Percentiles rank a stretch among this genome's conserved stretches.
These are phyloP conservation scores for Mylabris sibirica DNA, from an alignment of 2,888 invertebrate species.

Conservation along the genomic window DNA sequence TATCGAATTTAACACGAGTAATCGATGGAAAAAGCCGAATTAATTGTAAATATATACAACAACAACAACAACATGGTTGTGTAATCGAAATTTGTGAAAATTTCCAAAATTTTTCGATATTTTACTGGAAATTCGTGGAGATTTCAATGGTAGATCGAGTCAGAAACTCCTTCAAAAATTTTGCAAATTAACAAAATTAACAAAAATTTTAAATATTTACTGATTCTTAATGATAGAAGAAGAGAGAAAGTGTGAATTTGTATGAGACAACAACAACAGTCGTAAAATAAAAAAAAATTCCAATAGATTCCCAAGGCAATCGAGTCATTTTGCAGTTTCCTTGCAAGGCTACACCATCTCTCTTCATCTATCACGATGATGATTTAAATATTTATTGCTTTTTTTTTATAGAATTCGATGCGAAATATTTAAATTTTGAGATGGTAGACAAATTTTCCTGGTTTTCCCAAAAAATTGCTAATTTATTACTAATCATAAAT, in stretches of 20 bases:
- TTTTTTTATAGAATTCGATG: too few relatives aligned
- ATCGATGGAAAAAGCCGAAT: too few relatives aligned
- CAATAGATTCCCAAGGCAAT: constrained; percentile 23
- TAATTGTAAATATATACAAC: too few relatives aligned
- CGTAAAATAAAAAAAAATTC: neutral
- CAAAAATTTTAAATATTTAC: constrained; percentile 11
- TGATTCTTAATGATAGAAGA: constrained; percentile 7
- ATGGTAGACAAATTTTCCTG: neutral
- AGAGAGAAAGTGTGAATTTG: constrained; percentile 19
- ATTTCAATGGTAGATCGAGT: neutral
- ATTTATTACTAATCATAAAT: too few relatives aligned
- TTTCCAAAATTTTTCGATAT: too few relatives aligned
- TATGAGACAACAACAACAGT: neutral
- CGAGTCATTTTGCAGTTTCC: constrained; percentile 27
- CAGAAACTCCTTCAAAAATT: neutral
- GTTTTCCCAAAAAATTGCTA: neutral
- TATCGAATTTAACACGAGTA: too few relatives aligned
- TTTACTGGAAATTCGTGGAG: neutral
- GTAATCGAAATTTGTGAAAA: too few relatives aligned
- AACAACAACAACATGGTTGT: too few relatives aligned
- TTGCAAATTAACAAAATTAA: neutral
- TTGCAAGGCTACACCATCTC: constrained; percentile 27
- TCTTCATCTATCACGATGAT: neutral
- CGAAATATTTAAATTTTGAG: neutral
- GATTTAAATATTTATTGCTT: neutral